Evolutionary conservation across 2,113 vertebrate species (phyloP).

Genomic region (Neoarius graeffei): DNA sequence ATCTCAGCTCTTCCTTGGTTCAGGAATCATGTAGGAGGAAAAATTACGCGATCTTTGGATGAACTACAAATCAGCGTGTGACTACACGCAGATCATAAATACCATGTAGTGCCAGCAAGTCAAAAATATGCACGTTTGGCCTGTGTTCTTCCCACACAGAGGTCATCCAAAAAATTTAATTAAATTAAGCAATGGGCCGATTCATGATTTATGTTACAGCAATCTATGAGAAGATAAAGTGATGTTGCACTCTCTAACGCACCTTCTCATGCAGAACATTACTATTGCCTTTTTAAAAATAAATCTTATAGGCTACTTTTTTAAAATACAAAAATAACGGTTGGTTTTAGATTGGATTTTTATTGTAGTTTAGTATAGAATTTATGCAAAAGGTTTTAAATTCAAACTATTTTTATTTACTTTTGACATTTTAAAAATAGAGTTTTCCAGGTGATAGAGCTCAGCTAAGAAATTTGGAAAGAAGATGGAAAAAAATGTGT

Average conservation of each 20-base stretch:
- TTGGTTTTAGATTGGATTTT: neutral
- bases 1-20: neutral
- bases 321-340: neutral
- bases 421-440: neutral
- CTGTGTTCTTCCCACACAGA: neutral
- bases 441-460: neutral
- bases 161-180: neutral
- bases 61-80: neutral
- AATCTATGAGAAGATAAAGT: neutral
- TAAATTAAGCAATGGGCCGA: neutral
- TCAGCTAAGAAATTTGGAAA: neutral
- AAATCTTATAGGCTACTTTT: too few species aligned
- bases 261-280: neutral
- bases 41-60: neutral
- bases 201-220: neutral
- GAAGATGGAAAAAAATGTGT: neutral
- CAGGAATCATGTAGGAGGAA: neutral
- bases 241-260: neutral
- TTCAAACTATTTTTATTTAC: neutral
- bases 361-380: neutral
- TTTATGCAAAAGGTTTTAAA: neutral
- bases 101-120: neutral
- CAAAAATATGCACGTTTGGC: neutral
- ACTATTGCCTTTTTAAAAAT: neutral
- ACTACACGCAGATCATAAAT: neutral